phyloP scores from a whole-genome alignment of 2,888 invertebrate genomes.

The Orthosia incerta region DNA sequence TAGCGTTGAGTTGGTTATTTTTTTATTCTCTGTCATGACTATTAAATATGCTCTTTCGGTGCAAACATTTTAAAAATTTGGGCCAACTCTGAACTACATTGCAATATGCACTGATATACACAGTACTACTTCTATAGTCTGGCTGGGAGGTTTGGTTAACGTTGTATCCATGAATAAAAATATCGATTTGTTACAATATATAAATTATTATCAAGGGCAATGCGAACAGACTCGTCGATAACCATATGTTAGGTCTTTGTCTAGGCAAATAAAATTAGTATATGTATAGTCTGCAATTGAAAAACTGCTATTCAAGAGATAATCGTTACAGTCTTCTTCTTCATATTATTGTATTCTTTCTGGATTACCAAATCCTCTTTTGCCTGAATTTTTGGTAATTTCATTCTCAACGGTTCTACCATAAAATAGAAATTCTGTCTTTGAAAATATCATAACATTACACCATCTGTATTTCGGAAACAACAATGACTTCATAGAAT shows the following conservation, averaged over 20 bases:
- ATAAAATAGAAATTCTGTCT: background rate
- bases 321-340: background rate
- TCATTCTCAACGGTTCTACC: background rate
- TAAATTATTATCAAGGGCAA: constrained; percentile 43
- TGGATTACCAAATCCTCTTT: background rate
- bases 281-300: background rate
- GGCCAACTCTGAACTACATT: background rate
- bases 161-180: constrained; percentile 28
- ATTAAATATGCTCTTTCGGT: background rate
- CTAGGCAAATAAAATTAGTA: background rate
- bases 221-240: constrained; percentile 31
- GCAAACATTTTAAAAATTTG: no score
- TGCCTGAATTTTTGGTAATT: background rate
- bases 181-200: constrained; percentile 31
- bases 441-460: background rate
- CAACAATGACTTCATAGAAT: constrained; percentile 49
- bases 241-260: background rate
- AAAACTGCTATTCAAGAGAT: background rate
- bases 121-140: background rate
- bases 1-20: background rate
- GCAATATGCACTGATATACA: background rate
- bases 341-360: background rate
- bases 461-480: constrained; percentile 32
- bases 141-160: background rate
- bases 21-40: background rate